These are phyloP conservation scores for Rhyacophila brunnea DNA, from an alignment of 1,140 invertebrate species.

Conservation along the genomic window DNA sequence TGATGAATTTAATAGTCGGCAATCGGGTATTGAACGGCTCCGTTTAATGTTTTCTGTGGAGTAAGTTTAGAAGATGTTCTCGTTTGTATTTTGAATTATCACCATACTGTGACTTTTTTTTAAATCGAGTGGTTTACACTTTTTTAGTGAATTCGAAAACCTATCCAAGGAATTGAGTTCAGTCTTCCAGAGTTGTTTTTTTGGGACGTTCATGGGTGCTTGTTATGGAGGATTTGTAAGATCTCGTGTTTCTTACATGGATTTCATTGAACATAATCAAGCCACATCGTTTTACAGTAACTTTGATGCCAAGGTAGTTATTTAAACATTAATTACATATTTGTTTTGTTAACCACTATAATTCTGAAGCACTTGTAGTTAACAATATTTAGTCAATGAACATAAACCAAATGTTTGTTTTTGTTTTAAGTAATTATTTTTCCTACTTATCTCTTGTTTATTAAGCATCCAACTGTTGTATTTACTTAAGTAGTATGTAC, in stretches of 20 bases:
- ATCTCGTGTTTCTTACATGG: conserved; percentile 59
- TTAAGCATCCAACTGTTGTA: neutral
- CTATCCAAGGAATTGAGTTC: conserved; percentile 60
- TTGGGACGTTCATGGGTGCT: conserved; percentile 58
- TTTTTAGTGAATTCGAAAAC: conserved; percentile 26
- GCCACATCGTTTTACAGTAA: conserved; percentile 66
- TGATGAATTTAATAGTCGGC: too few relatives aligned
- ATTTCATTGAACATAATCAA: conserved; percentile 72
- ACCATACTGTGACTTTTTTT: too few relatives aligned
- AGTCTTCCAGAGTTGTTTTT: conserved; percentile 55
- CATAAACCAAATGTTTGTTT: neutral
- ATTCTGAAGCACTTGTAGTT: too few relatives aligned
- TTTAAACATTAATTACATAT: too few relatives aligned
- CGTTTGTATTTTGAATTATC: too few relatives aligned
- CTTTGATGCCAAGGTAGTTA: conserved; percentile 67
- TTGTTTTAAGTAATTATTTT: conserved; percentile 1
- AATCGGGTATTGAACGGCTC: too few relatives aligned
- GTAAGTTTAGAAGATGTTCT: too few relatives aligned
- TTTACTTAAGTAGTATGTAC: neutral
- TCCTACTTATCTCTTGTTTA: neutral
- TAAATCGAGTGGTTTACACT: too few relatives aligned
- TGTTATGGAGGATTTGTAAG: conserved; percentile 61
- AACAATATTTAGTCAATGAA: neutral
- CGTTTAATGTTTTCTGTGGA: neutral
- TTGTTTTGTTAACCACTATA: too few relatives aligned